Conservation (phyloP, 2,888 invertebrate genomes). For the Seira musarum region DNA sequence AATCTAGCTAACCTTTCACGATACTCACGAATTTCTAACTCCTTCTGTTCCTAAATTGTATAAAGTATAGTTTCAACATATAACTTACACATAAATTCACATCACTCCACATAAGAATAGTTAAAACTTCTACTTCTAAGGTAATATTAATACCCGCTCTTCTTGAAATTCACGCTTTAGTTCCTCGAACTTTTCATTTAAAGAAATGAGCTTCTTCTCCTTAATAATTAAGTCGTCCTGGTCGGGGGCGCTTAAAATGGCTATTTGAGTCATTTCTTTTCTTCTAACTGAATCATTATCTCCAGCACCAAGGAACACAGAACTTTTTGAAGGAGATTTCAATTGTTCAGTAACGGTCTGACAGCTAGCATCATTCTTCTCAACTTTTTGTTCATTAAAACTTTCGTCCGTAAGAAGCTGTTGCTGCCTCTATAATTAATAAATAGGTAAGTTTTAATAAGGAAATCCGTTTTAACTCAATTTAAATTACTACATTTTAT, state of each 20-base stretch:
- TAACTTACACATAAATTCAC: too few species aligned
- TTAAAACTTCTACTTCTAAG: too few species aligned
- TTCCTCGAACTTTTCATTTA: conserved; percentile 39
- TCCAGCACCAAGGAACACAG: neutral
- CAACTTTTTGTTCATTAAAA: conserved; percentile 18
- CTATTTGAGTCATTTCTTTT: conserved; percentile 46
- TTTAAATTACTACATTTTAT: neutral
- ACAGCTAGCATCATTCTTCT: conserved; percentile 22
- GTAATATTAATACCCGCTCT: conserved; percentile 57
- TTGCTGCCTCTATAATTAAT: conserved; percentile 52
- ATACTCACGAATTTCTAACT: conserved; percentile 59
- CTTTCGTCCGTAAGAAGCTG: conserved; percentile 57
- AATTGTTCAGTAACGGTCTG: conserved; percentile 24
- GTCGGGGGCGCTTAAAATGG: conserved; percentile 43
- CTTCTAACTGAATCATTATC: conserved; percentile 24
- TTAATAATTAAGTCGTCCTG: conserved; percentile 40
- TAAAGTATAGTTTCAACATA: too few species aligned
- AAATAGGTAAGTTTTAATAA: neutral
- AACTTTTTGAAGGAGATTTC: neutral
- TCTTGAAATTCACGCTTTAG: conserved; percentile 33
- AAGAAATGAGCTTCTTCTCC: conserved; percentile 35
- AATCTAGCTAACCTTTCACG: conserved; percentile 56
- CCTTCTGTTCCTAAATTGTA: too few species aligned
- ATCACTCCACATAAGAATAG: too few species aligned
- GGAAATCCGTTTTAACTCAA: neutral